Evolutionary conservation across 2,113 vertebrate genomes (phyloP), one percentile per base, ranked within the genome.

Genomic region (Todiramphus saurophagus): DNA sequence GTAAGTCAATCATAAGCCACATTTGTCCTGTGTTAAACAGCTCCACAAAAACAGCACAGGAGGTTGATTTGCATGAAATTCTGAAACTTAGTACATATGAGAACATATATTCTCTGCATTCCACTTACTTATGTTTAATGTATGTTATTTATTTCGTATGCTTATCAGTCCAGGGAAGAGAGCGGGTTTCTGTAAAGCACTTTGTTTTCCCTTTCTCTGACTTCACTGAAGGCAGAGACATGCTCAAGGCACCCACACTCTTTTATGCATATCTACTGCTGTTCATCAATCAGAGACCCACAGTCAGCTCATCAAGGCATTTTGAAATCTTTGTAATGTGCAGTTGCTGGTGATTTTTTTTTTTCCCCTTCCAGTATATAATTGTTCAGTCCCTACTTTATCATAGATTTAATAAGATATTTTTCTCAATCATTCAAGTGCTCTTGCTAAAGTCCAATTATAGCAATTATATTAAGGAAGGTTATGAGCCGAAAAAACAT

Each of bases 371-470:
- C 14, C 39, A 84, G 66, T 10, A 19, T 53, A 33, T 69, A 93
- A 96, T 84, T 91, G 78, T 59, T 84, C 44, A 48, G 35, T 48
- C 43, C 14, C 39, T 84, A 78, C 56, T 96, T 94, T 87, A 72
- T 74, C 58, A 62, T 60, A 48, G 48, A 79, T 83, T 87, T 93
- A 91, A 62, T 89, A 91, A 84, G 80, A 33, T 66, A 56, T 83
- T 95, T 94, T 94, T 87, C 74, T 87, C 74, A 93, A 55, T 27
- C 13, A 31, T 89, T 93, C 53, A 95, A 91, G 44, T 79, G 39
- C 15, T 93, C 10, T 78, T 58, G 63, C 80, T 85, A 28, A 89
- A 89, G 87, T 50, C 82, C 66, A 82, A 64, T 78, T 95, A 60
- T 35, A 87, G 63, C 1, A 7, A 66, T 94, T 87, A 87, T 83